Evolutionary conservation across 2,888 invertebrate species (phyloP).

Genomic region (Masnerella sp.): DNA sequence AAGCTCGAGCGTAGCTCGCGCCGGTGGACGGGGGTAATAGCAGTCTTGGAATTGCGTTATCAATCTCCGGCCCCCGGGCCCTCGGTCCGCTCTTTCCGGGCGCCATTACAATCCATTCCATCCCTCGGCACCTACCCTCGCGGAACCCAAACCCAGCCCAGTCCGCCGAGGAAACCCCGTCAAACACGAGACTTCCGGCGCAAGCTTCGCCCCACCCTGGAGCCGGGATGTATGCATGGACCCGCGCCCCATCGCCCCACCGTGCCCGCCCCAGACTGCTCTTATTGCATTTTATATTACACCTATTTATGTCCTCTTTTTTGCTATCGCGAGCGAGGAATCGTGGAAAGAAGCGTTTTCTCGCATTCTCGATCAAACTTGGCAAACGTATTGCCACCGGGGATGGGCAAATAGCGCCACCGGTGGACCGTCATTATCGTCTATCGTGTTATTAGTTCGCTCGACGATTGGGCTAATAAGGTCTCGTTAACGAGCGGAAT

Average conservation of each 20-base stretch:
- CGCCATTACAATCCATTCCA: constrained; percentile 81
- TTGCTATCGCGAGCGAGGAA: constrained; percentile 45
- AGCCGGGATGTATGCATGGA: constrained; percentile 71
- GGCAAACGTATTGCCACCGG: constrained; percentile 51
- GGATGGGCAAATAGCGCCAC: constrained; percentile 51
- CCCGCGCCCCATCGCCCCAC: constrained; percentile 40
- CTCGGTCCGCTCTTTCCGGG: constrained; percentile 64
- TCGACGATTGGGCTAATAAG: constrained; percentile 70
- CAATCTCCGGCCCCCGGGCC: constrained; percentile 72
- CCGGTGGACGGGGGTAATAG: constrained; percentile 76
- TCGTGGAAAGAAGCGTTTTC: constrained; percentile 60
- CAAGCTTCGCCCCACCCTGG: constrained; percentile 50
- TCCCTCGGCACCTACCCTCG: constrained; percentile 76
- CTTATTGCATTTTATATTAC: constrained; percentile 76
- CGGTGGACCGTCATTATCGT: constrained; percentile 64
- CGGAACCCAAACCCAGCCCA: constrained; percentile 62
- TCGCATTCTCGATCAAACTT: constrained; percentile 61
- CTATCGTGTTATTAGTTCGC: constrained; percentile 71
- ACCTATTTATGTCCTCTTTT: constrained; percentile 66
- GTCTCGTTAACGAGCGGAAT: constrained; percentile 61
- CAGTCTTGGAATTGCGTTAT: constrained; percentile 78
- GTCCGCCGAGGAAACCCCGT: constrained; percentile 67
- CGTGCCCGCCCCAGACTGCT: constrained; percentile 63
- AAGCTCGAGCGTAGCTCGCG: constrained; percentile 71
- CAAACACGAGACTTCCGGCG: constrained; percentile 72